Evolutionary conservation across 2,797 vertebrate genomes (phyloP), one percentile per base, ranked within the genome.

Genomic region (Martes flavigula): DNA sequence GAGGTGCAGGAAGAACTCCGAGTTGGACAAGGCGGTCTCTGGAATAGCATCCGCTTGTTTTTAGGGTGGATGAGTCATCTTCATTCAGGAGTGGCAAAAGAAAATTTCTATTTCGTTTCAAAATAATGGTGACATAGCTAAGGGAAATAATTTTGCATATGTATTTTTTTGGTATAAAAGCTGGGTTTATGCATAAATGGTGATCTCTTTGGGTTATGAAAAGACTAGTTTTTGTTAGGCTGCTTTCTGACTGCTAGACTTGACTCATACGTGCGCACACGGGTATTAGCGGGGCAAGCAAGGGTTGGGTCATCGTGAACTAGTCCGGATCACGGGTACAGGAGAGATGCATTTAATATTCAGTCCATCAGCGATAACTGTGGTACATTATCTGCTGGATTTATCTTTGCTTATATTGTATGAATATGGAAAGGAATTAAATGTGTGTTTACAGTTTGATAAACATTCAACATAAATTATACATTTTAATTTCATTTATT

Each of bases 401-500:
- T 98, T 97, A 96, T 97, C 73, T 98, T 94, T 97, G 87, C 92
- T 96, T 98, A 94, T n/a, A 60, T 94, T 25, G 15, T 93, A 95
- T 87, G 90, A 95, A 94, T 87, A 96, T 60, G 64, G 92, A 97
- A 98, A 97, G n/a, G 25, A 97, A 96, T 91, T 84, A 87, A 96
- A 90, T 75, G 83, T 93, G 82, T 90, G 58, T 97, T 98, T 97
- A 91, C 86, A 86, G 95, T 93, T 95, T 70, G 64, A 97, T 90
- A 94, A 96, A 97, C 11, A 60, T 93, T 97, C 89, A 97, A 97
- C 77, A 97, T 83, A 97, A 98, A 98, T 97, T 96, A 97, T 70
- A 96, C 56, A 96, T 98, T 98, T 98, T 94, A 96, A 77, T 98
- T 98, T 91, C 58, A 96, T 84, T 97, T 98, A 97, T 94, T 97